These are phyloP conservation scores for Lethenteron reissneri DNA, from an alignment of 2,113 vertebrate species.

Conservation along the genomic window DNA sequence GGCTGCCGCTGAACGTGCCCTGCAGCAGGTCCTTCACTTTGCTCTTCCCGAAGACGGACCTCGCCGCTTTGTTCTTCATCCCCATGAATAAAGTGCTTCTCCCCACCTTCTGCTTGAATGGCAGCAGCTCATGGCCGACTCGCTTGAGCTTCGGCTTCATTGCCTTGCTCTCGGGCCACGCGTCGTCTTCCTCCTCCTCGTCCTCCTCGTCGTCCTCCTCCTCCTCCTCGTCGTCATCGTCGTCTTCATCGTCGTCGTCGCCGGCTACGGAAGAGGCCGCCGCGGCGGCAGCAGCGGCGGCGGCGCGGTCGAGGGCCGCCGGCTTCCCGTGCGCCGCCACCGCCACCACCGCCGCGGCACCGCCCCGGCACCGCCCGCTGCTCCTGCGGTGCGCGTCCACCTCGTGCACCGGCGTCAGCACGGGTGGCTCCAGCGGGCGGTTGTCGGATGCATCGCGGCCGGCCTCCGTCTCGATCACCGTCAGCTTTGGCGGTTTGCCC, in stretches of 20 bases:
- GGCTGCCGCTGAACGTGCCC: neutral
- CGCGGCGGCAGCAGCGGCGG: neutral
- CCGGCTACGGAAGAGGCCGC: neutral
- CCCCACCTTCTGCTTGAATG: neutral
- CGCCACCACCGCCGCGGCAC: neutral
- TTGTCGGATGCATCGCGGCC: neutral
- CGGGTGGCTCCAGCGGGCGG: conserved; percentile 1
- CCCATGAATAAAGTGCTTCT: neutral
- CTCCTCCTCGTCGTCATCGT: too few relatives aligned
- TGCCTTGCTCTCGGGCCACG: neutral
- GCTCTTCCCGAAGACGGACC: neutral
- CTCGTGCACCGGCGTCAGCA: conserved; percentile 2
- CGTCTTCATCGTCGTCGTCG: too few relatives aligned
- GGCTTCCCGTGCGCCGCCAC: neutral
- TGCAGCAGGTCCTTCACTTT: neutral
- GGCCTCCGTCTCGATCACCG: neutral
- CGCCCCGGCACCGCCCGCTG: neutral
- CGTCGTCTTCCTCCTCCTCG: neutral
- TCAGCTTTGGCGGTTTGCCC: neutral
- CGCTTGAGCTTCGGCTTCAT: too few relatives aligned
- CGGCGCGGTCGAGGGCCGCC: neutral
- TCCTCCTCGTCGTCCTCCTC: too few relatives aligned
- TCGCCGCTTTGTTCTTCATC: neutral
- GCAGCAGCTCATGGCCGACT: too few relatives aligned
- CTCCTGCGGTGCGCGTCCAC: conserved; percentile 2